These are phyloP conservation scores for Hoplias malabaricus DNA, from an alignment of 2,113 vertebrate genomes.

Conservation along the genomic window DNA sequence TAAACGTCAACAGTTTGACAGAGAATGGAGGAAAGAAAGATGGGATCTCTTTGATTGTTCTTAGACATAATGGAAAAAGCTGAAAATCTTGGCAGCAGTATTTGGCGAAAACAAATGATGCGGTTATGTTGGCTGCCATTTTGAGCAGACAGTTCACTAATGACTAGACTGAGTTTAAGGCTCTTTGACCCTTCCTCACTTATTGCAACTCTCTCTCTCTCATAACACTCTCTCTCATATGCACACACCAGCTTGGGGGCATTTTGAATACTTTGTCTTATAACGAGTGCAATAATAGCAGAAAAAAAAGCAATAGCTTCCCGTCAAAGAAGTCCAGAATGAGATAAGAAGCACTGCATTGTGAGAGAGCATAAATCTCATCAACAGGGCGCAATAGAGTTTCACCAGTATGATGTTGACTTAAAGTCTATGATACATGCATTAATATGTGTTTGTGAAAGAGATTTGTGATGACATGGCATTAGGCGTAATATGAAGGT, in stretches of 20 bases:
- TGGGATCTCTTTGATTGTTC: neutral
- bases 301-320: neutral
- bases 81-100: neutral
- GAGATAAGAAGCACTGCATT: neutral
- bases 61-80: neutral
- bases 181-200: neutral
- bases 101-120: neutral
- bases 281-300: neutral
- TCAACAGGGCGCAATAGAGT: neutral
- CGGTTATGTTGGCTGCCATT: neutral
- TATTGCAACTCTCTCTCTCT: neutral
- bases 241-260: neutral
- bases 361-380: neutral
- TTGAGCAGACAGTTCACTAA: slow-evolving; percentile 12
- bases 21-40: neutral
- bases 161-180: neutral
- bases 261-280: slow-evolving; percentile 2
- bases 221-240: slow-evolving; percentile 1
- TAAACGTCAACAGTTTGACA: neutral
- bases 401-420: neutral
- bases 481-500: neutral
- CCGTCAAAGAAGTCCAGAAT: neutral
- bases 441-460: neutral
- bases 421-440: neutral
- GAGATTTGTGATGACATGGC: neutral